These are phyloP conservation scores for Cephalopterus ornatus DNA, from an alignment of 2,113 vertebrate genomes.

Conservation along the genomic window DNA sequence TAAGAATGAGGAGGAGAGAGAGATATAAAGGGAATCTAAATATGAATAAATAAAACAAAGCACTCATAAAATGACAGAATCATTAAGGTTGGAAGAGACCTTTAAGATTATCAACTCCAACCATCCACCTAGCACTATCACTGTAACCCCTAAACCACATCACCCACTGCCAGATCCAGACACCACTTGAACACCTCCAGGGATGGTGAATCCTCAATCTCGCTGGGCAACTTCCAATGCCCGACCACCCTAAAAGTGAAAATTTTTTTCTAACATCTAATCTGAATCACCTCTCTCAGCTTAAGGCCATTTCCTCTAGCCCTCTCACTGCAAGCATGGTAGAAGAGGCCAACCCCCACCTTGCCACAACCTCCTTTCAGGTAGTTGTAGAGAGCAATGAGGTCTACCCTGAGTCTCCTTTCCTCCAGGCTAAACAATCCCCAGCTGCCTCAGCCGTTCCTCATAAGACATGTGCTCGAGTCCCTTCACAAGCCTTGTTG, in stretches of 20 bases:
- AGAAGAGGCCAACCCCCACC: not conserved
- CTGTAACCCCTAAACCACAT: not conserved
- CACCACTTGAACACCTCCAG: fast-evolving
- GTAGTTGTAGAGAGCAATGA: not conserved
- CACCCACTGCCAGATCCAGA: not conserved
- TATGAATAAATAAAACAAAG: not conserved
- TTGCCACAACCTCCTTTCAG: not conserved
- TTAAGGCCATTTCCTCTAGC: not conserved
- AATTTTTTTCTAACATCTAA: not conserved
- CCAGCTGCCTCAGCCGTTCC: not conserved
- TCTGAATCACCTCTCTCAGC: not conserved
- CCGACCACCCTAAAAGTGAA: not conserved
- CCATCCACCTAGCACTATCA: not conserved
- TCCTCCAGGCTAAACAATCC: not conserved
- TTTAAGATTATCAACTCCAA: not conserved
- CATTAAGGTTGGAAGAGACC: not conserved
- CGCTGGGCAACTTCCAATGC: not conserved
- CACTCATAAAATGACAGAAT: not conserved
- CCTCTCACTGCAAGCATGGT: not conserved
- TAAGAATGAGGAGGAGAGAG: not conserved
- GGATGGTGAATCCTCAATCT: not conserved
- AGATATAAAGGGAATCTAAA: not conserved
- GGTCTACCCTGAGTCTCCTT: not conserved
- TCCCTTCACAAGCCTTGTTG: not conserved
- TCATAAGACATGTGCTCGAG: not conserved